These are phyloP conservation scores for Pseudachorutes palmiensis DNA, from an alignment of 1,140 invertebrate species.

Conservation along the genomic window DNA sequence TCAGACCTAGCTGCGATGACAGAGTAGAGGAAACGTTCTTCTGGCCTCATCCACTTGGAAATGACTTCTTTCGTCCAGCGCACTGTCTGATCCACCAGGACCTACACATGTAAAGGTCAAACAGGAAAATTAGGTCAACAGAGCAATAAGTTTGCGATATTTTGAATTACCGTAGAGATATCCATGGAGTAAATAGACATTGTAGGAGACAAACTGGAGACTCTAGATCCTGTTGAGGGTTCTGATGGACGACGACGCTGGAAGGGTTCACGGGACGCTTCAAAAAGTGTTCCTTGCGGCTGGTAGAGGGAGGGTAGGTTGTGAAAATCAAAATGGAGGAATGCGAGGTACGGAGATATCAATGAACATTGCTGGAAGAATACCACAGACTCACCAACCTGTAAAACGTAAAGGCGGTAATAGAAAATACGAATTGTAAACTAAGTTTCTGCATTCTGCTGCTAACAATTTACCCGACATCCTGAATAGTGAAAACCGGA, in stretches of 20 bases:
- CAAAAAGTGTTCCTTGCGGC: conserved; percentile 27
- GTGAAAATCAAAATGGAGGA: conserved; percentile 33
- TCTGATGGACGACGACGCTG: conserved; percentile 23
- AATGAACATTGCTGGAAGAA: conserved; percentile 33
- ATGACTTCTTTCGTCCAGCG: conserved; percentile 34
- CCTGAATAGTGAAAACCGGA: conserved; percentile 53
- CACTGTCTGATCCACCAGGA: conserved; percentile 35
- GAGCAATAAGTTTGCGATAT: not conserved
- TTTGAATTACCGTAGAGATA: conserved; percentile 29
- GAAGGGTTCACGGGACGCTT: conserved; percentile 24
- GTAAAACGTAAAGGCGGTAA: not conserved
- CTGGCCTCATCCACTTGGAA: conserved; percentile 50
- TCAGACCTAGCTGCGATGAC: conserved; percentile 81
- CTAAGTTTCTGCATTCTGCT: not conserved
- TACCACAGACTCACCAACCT: conserved; percentile 30
- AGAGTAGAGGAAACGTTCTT: conserved; percentile 82
- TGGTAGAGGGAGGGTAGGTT: conserved; percentile 9
- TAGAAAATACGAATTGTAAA: conserved; percentile 9
- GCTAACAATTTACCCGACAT: conserved; percentile 70
- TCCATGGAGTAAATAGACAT: conserved; percentile 36
- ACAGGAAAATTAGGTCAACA: not conserved
- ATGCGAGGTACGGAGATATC: conserved; percentile 34
- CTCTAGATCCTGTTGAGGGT: conserved; percentile 22
- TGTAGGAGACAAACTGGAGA: conserved; percentile 20
- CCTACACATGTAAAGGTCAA: conserved; percentile 18